Evolutionary conservation across 30 jellyfish, hydroid and myxozoan species (phyloP).

Genomic region (Hydractinia echinata): DNA sequence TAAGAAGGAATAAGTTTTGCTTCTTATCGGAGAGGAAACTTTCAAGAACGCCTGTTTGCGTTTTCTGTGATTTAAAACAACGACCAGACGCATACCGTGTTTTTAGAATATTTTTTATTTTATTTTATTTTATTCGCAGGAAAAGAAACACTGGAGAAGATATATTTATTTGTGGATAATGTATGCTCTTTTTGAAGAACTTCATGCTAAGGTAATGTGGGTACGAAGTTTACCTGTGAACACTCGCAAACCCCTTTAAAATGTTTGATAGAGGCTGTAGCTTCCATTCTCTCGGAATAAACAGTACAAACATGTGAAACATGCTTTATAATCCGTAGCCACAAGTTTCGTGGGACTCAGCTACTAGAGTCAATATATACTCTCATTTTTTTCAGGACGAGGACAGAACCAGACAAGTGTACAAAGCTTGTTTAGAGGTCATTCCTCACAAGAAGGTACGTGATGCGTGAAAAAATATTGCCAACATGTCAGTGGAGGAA

Average conservation of each 20-base stretch:
- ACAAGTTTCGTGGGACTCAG: no score
- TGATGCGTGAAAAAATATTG: background rate
- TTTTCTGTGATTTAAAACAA: no score
- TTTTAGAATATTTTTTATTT: background rate
- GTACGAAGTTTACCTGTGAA: no score
- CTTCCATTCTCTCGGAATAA: no score
- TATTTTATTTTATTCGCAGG: constrained; percentile 34
- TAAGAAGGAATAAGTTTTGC: no score
- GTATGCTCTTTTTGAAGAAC: constrained; percentile 92
- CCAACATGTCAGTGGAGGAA: background rate
- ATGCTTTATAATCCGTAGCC: no score
- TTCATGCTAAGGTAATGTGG: constrained; percentile 59
- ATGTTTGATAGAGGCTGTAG: no score
- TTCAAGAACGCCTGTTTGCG: no score
- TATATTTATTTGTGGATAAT: constrained; percentile 89
- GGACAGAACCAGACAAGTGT: constrained; percentile 80
- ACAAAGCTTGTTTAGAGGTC: constrained; percentile 89
- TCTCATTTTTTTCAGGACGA: constrained; percentile 45
- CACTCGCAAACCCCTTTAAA: no score
- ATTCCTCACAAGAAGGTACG: constrained; percentile 93
- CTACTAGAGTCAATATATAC: background rate
- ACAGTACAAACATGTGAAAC: no score
- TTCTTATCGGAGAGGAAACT: no score
- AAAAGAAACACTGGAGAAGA: constrained; percentile 92
- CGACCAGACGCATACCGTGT: no score